Conservation (phyloP, 2,113 vertebrate genomes). For the Illadopsis cleaveri region DNA sequence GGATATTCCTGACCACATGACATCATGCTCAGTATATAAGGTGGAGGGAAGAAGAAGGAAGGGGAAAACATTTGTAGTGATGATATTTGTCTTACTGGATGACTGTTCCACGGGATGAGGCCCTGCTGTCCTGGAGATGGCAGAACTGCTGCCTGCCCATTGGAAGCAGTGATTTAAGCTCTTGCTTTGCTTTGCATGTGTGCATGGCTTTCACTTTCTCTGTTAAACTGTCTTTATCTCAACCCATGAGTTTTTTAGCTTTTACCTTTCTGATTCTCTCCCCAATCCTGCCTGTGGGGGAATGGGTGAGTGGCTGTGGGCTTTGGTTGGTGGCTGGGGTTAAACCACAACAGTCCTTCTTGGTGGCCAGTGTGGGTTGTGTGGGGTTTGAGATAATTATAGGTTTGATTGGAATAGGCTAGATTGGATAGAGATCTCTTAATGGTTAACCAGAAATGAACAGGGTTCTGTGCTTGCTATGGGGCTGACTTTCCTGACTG, state of each 20-base stretch:
- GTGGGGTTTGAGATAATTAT: not conserved
- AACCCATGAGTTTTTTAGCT: not conserved
- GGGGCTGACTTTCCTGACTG: not conserved
- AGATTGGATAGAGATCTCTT: not conserved
- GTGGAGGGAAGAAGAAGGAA: not conserved
- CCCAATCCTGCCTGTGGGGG: not conserved
- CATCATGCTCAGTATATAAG: not conserved
- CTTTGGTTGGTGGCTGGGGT: not conserved
- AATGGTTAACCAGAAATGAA: not conserved
- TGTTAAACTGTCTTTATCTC: not conserved
- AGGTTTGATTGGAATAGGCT: not conserved
- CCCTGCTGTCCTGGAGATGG: not conserved
- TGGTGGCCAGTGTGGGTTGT: not conserved
- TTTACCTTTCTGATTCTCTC: not conserved
- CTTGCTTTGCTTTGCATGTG: not conserved
- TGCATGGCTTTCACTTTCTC: not conserved
- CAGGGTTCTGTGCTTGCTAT: not conserved
- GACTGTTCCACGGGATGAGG: not conserved
- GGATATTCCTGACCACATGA: not conserved
- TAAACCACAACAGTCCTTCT: not conserved
- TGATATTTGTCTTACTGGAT: not conserved
- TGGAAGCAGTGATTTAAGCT: not conserved
- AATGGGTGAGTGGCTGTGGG: not conserved
- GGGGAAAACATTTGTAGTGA: rapidly evolving
- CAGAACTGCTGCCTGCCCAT: not conserved